Percentiles rank a stretch among this genome's conserved stretches.
phyloP scores from a whole-genome alignment of 2,888 invertebrate species.

The Eristalis pertinax region DNA sequence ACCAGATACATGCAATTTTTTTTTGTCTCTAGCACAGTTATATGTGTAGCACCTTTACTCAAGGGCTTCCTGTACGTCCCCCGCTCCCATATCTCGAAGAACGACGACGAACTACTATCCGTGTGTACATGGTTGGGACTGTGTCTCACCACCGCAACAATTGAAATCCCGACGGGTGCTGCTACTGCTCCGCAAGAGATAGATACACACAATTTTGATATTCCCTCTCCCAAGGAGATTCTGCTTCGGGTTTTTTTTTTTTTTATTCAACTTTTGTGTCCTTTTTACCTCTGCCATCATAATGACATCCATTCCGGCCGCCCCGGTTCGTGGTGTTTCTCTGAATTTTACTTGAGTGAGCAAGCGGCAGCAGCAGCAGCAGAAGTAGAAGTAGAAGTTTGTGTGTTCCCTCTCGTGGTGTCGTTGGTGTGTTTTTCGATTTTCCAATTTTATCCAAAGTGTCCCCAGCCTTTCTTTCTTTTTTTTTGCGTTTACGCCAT shows the following conservation, averaged over 20 bases:
- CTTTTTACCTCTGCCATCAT: conserved; percentile 71
- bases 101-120: conserved; percentile 37
- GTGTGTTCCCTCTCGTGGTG: neutral
- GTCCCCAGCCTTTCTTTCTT: neutral
- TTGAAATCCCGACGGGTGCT: conserved; percentile 61
- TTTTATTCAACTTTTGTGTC: conserved; percentile 60
- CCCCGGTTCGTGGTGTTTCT: conserved; percentile 42
- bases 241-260: neutral
- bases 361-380: conserved; percentile 11
- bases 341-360: conserved; percentile 50
- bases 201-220: conserved; percentile 70
- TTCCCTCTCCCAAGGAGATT: conserved; percentile 70
- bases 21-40: conserved; percentile 26
- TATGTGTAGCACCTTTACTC: conserved; percentile 47
- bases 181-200: conserved; percentile 61
- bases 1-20: conserved; percentile 27
- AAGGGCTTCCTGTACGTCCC: conserved; percentile 20
- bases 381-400: neutral
- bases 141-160: conserved; percentile 59
- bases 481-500: neutral
- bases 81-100: neutral
- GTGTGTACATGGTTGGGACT: conserved; percentile 34
- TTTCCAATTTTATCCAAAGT: conserved; percentile 68
- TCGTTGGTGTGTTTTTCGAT: conserved; percentile 55
- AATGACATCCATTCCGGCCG: conserved; percentile 60